phyloP scores from a whole-genome alignment of 1,140 invertebrate genomes.

The Cyclina sinensis region DNA sequence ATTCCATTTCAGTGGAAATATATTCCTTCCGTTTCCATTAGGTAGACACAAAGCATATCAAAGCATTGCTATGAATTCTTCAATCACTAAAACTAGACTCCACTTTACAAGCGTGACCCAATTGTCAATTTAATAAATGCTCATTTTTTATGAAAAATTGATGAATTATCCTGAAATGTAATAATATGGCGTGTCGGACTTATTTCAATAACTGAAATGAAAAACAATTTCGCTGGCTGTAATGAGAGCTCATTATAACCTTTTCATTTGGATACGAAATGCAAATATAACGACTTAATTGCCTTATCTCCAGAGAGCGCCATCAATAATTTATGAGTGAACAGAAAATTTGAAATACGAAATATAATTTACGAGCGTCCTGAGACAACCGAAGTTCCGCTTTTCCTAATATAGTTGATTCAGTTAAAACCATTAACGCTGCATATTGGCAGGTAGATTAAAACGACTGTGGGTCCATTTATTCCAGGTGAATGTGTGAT shows the following conservation, averaged over 20 bases:
- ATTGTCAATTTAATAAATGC: no score
- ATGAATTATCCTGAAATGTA: no score
- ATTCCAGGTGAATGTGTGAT: no score
- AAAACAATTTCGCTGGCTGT: background rate
- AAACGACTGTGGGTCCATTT: background rate
- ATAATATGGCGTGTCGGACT: background rate
- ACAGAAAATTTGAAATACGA: background rate
- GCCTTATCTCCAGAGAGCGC: background rate
- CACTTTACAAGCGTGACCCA: no score
- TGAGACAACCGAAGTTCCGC: background rate
- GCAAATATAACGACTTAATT: background rate
- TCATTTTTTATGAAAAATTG: no score
- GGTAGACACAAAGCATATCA: background rate
- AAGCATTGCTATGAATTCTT: background rate
- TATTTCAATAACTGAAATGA: background rate
- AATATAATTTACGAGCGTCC: background rate
- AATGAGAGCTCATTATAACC: background rate
- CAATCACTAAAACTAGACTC: background rate
- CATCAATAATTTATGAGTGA: slow-evolving; percentile 15
- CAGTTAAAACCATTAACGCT: background rate
- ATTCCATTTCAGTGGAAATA: slow-evolving; percentile 39
- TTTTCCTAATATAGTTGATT: background rate
- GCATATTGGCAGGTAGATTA: background rate
- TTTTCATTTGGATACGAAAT: background rate
- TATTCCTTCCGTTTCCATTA: background rate